A percentile compares a stretch with the other conserved stretches of the same genome.
Evolutionary conservation across 2,888 invertebrate species (phyloP).

Genomic region (Pilophorus perplexus): DNA sequence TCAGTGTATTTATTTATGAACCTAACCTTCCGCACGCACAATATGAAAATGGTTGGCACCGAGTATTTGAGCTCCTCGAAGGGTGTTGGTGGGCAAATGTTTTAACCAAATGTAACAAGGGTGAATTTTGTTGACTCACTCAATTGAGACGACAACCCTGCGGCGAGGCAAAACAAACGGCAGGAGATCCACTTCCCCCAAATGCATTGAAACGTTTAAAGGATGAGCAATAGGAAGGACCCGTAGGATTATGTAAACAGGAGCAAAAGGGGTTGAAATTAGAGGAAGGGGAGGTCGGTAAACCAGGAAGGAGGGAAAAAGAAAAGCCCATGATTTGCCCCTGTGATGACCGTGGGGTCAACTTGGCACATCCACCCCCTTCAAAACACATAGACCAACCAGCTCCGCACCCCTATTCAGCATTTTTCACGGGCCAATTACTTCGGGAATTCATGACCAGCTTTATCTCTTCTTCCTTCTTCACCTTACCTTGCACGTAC

Average conservation of each 20-base stretch:
- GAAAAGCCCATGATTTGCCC: conserved; percentile 6
- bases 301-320: conserved; percentile 11
- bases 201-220: conserved; percentile 3
- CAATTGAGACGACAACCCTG: conserved; percentile 13
- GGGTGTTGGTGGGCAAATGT: too few relatives aligned
- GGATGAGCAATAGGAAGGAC: neutral
- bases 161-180: neutral
- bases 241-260: conserved; percentile 26
- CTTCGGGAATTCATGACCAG: conserved; percentile 45
- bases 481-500: conserved; percentile 36
- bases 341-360: conserved; percentile 19
- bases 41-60: too few relatives aligned
- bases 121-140: conserved; percentile 3
- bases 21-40: too few relatives aligned
- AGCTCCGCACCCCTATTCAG: conserved; percentile 45
- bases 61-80: too few relatives aligned
- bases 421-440: conserved; percentile 48
- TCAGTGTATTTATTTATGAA: too few relatives aligned
- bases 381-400: conserved; percentile 27
- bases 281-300: neutral
- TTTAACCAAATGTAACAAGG: too few relatives aligned
- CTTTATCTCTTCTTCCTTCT: conserved; percentile 39
- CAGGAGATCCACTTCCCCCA: conserved; percentile 8
- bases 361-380: conserved; percentile 33
- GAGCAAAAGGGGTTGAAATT: neutral